These are phyloP conservation scores for Ischnura elegans DNA, from an alignment of 2,888 invertebrate genomes.

Conservation along the genomic window DNA sequence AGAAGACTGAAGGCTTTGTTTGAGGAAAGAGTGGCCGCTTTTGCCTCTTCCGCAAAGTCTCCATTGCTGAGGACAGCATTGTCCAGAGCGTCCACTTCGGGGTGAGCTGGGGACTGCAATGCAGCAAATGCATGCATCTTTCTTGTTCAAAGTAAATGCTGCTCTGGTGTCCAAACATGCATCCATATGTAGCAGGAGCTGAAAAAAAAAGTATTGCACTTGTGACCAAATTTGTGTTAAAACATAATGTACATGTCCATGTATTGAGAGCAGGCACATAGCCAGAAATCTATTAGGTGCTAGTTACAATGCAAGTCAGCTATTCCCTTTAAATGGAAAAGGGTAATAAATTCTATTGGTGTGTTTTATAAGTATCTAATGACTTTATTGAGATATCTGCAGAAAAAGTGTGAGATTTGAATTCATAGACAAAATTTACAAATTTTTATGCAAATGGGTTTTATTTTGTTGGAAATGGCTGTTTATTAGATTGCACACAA, in stretches of 20 bases:
- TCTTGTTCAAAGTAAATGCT: not conserved
- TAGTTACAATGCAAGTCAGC: too few species aligned
- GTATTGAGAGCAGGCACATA: not conserved
- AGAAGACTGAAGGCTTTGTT: slow-evolving; percentile 53
- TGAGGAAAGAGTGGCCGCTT: slow-evolving; percentile 47
- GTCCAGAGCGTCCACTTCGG: not conserved
- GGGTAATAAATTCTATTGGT: too few species aligned
- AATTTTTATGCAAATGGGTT: too few species aligned
- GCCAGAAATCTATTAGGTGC: too few species aligned
- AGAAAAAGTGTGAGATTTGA: too few species aligned
- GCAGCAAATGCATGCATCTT: slow-evolving; percentile 9
- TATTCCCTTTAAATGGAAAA: too few species aligned
- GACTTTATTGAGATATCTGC: too few species aligned
- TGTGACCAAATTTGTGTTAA: not conserved
- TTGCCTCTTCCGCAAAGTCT: slow-evolving; percentile 40
- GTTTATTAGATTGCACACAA: too few species aligned
- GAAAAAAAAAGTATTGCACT: not conserved
- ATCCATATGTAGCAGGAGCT: slow-evolving; percentile 20
- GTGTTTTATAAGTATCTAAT: too few species aligned
- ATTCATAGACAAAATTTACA: too few species aligned
- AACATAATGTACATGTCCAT: not conserved
- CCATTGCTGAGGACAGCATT: slow-evolving; percentile 18
- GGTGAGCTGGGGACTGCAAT: slow-evolving; percentile 37
- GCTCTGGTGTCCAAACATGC: slow-evolving; percentile 35
- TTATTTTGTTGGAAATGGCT: too few species aligned